Evolutionary conservation across 2,888 invertebrate genomes (phyloP), one percentile per base, ranked within the genome.

Genomic region (Miltochrista miniata): DNA sequence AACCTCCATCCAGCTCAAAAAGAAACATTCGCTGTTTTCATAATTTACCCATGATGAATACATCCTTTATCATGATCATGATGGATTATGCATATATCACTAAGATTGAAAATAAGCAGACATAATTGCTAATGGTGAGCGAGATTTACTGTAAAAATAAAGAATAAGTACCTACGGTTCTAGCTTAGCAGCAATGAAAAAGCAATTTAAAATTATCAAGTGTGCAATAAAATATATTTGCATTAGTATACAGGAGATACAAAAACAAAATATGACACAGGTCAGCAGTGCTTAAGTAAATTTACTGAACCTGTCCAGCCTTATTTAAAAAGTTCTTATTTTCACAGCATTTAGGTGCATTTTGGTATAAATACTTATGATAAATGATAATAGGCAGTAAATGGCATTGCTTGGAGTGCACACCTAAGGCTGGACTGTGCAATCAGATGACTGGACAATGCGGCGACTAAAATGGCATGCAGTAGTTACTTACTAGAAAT

Each of bases 361-460:
- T 59, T 64, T 67, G 24, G 60, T n/a, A 52, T 58, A 47, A 45
- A 44, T 52, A 52, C 55, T 44, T 7, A 37, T 31, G 35, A 45
- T 18, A 49, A 63, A 43, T 48, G 45, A 59, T 59, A 57, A 69
- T 54, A 57, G 18, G 60, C 57, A 61, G 65, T 70, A 71, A 65
- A 67, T 65, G 39, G 55, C 45, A 46, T 51, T 52, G 52, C 58
- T 55, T 67, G 70, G 61, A 62, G 18, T 24, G 18, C 61, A 69
- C 54, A 48, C 61, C 72, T 74, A 70, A 74, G 72, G 74, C 72
- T 72, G 79, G 71, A 76, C 75, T 71, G 72, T 73, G 74, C 78
- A 81, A 84, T 84, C 83, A 74, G 84, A 83, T 83, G 81, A 75
- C 76, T 79, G 81, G 81, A 83, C 83, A 82, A 80, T 77, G 69